Evolutionary conservation across 2,113 vertebrate species (phyloP), one percentile per base, ranked within the genome.

Genomic region (Panurus biarmicus): DNA sequence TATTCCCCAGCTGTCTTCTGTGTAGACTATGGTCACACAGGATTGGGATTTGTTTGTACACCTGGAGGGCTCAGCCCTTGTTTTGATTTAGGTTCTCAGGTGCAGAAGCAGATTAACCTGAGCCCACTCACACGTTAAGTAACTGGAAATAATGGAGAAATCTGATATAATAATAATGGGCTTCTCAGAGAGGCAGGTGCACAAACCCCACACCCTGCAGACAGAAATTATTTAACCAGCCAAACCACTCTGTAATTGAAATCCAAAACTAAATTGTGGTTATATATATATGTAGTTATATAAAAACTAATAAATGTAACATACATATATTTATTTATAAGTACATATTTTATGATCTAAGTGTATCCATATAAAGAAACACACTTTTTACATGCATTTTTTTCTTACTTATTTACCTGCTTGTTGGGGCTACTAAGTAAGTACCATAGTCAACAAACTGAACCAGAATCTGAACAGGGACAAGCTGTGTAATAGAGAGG

Each of bases 361-460:
- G 5, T 22, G 3, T 15, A 66, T 21, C 72, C 12, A 61, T 5
- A 60, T 14, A 42, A 42, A 42, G 5, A 66, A 9, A 67, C 0
- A 60, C 8, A 38, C 7, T 54, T 38, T 64, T 75, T 21, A 51
- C 5, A 40, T 29, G 18, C 15, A 5, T 15, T 81, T 61, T 77
- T 77, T 75, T 21, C 20, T 57, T 29, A 56, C 4, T 16, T 51
- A 53, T 87, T 91, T 98, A 99, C 99, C 98, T 99, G 97, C 86
- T 96, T 70, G 91, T 64, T 77, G 98, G 96, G 76, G 99, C 73
- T 51, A 96, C 97, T 93, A 97, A 98, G 22, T 98, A 98, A 22
- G 97, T 99, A 81, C 99, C 99, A 31, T 98, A 99, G 95, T 99
- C 99, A 76, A 99, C 98, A 38, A 99, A 99, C 44, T 98, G 98